Base-by-base conservation (phyloP, 2,113 vertebrate species). In the Chionis minor region DNA sequence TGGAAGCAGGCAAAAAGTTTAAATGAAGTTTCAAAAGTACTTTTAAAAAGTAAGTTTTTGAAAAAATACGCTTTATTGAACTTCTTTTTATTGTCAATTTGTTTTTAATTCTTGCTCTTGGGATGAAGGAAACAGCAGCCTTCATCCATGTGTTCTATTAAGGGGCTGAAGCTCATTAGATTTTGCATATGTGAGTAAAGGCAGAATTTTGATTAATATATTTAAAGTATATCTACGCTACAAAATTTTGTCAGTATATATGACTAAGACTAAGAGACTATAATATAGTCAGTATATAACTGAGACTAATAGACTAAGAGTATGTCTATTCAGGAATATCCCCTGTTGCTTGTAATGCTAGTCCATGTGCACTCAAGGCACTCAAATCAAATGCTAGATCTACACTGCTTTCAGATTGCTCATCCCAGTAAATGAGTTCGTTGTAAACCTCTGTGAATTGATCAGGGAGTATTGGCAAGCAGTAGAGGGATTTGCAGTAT, bases 291-390 rank as follows among this genome's bases (percentile, higher is more conserved):
- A 38, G 38, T 38, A 38, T 38, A 38, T 38, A 38, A 38, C 38
- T 38, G 38, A 38, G 38, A 38, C 38, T 38, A 38, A 38, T 38
- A 38, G 38, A 38, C 38, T 70, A 19, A 33, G 54, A 78, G 35
- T 77, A 2, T 0, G 1, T 88, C 35, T 88, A 0, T 47, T 82
- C 32, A 79, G 10, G 32, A 56, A 2, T 35, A 45, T 56, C 26
- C 32, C 1, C 1, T 47, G 9, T 45, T 88, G 40, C 59, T 78
- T 89, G 9, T 87, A 79, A 12, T 63, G 55, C n/a, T 78, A 13
- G 16, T 61, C 51, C 14, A 5, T 67, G 6, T 55, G 45, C 38
- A 30, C 21, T 63, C 27, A 49, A 47, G 71, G 44, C 38, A 58
- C 30, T 81, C 27, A 32, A 10, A 58, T 32, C 24, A 23, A 56